A percentile compares a stretch with the other conserved stretches of the same genome.
phyloP scores from a whole-genome alignment of 2,113 vertebrate species.

The Cranoglanis bouderius region DNA sequence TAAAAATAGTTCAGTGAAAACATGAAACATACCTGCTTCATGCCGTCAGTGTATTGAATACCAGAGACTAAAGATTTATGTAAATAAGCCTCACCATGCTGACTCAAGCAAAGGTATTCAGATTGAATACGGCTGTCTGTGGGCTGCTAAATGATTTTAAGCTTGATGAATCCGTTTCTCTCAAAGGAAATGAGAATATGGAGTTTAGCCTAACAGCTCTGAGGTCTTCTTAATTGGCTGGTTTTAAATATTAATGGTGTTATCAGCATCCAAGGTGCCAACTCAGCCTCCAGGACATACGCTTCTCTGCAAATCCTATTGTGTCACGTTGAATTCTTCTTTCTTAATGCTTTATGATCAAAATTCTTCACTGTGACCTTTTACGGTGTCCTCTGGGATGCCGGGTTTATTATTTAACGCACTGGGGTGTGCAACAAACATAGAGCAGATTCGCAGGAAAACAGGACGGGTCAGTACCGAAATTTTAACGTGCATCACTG shows the following conservation, averaged over 20 bases:
- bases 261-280: constrained; percentile 36
- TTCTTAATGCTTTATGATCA: neutral
- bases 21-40: neutral
- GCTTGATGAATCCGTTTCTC: constrained; percentile 32
- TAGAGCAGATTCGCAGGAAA: neutral
- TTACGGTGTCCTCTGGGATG: neutral
- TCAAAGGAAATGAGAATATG: constrained; percentile 32
- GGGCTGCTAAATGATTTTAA: constrained; percentile 37
- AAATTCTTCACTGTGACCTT: constrained; percentile 26
- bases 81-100: constrained; percentile 43
- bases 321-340: neutral
- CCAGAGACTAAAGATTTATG: constrained; percentile 44
- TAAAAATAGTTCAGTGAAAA: neutral
- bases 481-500: neutral
- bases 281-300: constrained; percentile 1
- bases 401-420: neutral
- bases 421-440: neutral
- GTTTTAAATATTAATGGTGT: constrained; percentile 43
- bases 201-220: constrained; percentile 13
- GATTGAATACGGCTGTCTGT: constrained; percentile 55
- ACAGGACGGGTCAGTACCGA: neutral
- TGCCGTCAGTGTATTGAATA: constrained; percentile 23
- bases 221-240: constrained; percentile 23
- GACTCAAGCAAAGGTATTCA: constrained; percentile 49
- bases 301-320: neutral